Evolutionary conservation across 2,888 invertebrate species (phyloP).

Genomic region (Athalia rosae): DNA sequence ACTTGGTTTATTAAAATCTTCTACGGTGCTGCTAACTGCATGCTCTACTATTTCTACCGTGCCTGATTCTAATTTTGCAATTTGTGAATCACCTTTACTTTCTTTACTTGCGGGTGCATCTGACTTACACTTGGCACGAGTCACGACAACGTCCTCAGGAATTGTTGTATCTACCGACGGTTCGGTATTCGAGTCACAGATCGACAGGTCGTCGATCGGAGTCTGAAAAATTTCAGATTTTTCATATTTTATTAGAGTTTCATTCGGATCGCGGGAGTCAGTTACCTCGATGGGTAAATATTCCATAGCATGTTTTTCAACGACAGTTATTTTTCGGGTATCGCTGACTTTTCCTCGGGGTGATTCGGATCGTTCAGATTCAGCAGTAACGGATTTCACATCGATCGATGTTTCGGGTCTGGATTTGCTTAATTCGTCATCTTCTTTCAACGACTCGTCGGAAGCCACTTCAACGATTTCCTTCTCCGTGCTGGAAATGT

Average conservation of each 20-base stretch:
- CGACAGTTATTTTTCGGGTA: slow-evolving; percentile 39
- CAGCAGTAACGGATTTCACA: slow-evolving; percentile 34
- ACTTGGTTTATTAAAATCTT: slow-evolving; percentile 56
- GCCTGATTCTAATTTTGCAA: slow-evolving; percentile 67
- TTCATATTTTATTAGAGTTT: slow-evolving; percentile 60
- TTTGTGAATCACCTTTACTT: slow-evolving; percentile 62
- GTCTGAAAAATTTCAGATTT: slow-evolving; percentile 63
- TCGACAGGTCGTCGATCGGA: slow-evolving; percentile 55
- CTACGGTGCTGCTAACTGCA: slow-evolving; percentile 67
- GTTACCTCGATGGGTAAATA: slow-evolving; percentile 60
- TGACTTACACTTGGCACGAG: slow-evolving; percentile 69
- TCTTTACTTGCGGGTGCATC: slow-evolving; percentile 57
- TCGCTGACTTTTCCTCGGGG: slow-evolving; percentile 12
- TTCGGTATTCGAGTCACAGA: slow-evolving; percentile 49
- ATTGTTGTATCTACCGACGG: slow-evolving; percentile 55
- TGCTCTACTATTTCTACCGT: slow-evolving; percentile 72
- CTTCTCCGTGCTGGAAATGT: slow-evolving; percentile 48
- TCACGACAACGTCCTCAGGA: slow-evolving; percentile 62
- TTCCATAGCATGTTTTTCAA: slow-evolving; percentile 58
- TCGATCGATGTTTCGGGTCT: slow-evolving; percentile 47
- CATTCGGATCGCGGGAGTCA: slow-evolving; percentile 40
- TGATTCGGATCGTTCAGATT: slow-evolving; percentile 20
- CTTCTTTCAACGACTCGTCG: slow-evolving; percentile 46
- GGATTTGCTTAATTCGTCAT: slow-evolving; percentile 35
- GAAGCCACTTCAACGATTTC: slow-evolving; percentile 29